phyloP scores from a whole-genome alignment of 2,888 invertebrate species.

The Tipula confusa region DNA sequence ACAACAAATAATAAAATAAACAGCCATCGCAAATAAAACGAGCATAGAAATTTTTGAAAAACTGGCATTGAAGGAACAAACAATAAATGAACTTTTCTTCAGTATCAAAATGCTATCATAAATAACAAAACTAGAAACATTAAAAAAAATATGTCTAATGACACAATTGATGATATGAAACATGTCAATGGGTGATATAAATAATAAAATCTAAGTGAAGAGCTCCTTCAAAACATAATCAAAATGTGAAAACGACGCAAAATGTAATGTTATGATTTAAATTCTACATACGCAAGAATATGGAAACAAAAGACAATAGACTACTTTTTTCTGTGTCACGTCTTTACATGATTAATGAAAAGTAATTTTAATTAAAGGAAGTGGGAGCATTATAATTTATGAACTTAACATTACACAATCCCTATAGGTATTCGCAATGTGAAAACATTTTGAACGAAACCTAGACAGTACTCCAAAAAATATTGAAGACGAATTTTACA shows the following conservation, averaged over 20 bases:
- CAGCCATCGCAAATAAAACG: background rate
- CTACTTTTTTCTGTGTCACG: constrained; percentile 8
- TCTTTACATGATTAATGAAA: constrained; percentile 15
- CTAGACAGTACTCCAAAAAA: no score
- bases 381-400: background rate
- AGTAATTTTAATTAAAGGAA: background rate
- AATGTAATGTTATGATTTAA: background rate
- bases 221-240: background rate
- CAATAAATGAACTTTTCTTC: background rate
- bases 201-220: background rate
- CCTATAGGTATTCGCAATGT: no score
- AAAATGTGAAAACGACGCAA: background rate
- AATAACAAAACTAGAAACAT: background rate
- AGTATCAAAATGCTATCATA: no score
- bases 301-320: background rate
- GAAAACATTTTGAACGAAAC: no score
- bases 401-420: no score
- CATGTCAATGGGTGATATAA: background rate
- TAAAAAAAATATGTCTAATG: background rate
- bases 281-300: background rate
- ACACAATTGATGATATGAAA: background rate
- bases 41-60: background rate
- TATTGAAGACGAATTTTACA: no score
- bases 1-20: background rate
- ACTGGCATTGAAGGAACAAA: background rate